These are phyloP conservation scores for Oncorhynchus kisutch DNA, from an alignment of 2,113 vertebrate genomes.

Conservation along the genomic window DNA sequence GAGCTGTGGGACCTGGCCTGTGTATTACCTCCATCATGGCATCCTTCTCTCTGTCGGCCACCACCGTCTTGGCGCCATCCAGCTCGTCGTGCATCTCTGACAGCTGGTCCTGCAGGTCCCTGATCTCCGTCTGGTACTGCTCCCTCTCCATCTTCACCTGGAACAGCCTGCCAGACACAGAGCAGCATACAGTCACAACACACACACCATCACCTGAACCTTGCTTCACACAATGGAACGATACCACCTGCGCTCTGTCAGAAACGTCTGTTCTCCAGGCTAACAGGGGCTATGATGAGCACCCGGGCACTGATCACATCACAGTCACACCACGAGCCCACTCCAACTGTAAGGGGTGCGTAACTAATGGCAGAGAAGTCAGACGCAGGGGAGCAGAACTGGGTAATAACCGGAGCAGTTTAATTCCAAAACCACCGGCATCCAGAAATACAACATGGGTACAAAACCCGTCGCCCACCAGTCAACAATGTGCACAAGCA, in stretches of 20 bases:
- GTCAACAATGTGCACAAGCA: no score
- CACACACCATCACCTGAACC: conserved; percentile 7
- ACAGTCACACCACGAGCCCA: conserved; percentile 7
- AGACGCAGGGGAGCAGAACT: no score
- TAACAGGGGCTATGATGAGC: conserved; percentile 24
- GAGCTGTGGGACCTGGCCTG: background rate
- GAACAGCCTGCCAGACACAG: conserved; percentile 79
- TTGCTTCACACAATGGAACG: conserved; percentile 17
- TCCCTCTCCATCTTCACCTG: conserved; percentile 97
- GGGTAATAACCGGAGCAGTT: no score
- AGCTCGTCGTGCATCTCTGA: conserved; percentile 98
- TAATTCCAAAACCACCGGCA: no score
- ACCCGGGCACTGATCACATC: conserved; percentile 23
- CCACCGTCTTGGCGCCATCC: conserved; percentile 80
- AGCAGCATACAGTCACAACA: conserved; percentile 38
- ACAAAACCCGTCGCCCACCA: no score
- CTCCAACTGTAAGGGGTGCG: background rate
- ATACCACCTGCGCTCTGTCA: conserved; percentile 36
- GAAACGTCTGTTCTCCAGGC: conserved; percentile 17
- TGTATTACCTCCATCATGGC: conserved; percentile 80
- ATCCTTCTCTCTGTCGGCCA: conserved; percentile 81
- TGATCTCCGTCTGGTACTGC: conserved; percentile 92
- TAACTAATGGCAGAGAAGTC: no score
- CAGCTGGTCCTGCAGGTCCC: conserved; percentile 96
- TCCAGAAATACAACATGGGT: no score